A percentile compares a stretch with the other conserved stretches of the same genome.
These are phyloP conservation scores for Xenopus petersii DNA, from an alignment of 2,797 vertebrate genomes.

Conservation along the genomic window DNA sequence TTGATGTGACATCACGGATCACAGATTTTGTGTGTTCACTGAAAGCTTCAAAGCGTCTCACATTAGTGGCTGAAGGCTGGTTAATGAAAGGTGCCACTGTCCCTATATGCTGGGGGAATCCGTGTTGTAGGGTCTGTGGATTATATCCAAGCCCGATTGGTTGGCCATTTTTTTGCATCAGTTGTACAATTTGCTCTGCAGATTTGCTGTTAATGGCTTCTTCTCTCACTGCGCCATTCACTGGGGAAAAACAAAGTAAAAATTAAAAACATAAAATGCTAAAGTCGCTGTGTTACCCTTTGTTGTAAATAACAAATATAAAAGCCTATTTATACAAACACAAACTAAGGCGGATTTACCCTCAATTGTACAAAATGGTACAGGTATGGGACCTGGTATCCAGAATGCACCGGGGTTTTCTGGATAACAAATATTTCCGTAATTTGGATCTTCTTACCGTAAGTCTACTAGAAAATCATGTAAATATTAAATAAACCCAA, in stretches of 20 bases:
- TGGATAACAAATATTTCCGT: no score
- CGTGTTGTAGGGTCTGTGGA: slow-evolving; percentile 92
- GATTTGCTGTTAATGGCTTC: slow-evolving; percentile 77
- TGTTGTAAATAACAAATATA: no score
- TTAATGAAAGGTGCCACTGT: slow-evolving; percentile 95
- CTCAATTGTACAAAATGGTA: no score
- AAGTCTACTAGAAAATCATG: no score
- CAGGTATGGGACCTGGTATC: no score
- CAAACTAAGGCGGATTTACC: no score
- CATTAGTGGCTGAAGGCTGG: slow-evolving; percentile 64
- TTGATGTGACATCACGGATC: background rate
- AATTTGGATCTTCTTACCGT: no score
- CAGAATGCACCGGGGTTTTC: no score
- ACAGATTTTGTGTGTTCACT: slow-evolving; percentile 40
- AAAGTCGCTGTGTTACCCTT: no score
- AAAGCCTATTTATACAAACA: no score
- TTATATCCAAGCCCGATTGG: slow-evolving; percentile 85
- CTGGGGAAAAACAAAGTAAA: slow-evolving; percentile 56
- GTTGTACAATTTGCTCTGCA: slow-evolving; percentile 69
- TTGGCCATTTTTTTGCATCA: slow-evolving; percentile 76
- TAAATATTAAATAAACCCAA: no score
- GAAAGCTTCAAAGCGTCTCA: slow-evolving; percentile 44
- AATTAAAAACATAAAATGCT: no score
- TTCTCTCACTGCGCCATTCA: slow-evolving; percentile 83
- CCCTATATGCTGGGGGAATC: slow-evolving; percentile 90